A percentile compares a stretch with the other conserved stretches of the same genome.
These are phyloP conservation scores for Falco novaeseelandiae DNA, from an alignment of 2,797 vertebrate species.

Conservation along the genomic window DNA sequence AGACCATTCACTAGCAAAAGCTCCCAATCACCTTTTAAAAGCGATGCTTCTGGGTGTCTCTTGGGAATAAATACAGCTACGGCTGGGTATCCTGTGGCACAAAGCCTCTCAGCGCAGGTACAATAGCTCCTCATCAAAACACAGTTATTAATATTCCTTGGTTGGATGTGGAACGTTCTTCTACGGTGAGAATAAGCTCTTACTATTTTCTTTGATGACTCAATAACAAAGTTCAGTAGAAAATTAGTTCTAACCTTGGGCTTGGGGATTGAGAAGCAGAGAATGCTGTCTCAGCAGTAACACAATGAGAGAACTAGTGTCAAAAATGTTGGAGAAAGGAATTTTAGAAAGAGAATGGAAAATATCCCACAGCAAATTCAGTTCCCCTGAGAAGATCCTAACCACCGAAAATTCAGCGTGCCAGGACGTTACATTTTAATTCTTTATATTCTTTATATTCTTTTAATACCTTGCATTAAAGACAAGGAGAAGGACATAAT, in stretches of 20 bases:
- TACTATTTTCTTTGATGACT: neutral
- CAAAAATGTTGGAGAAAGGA: neutral
- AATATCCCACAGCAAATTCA: neutral
- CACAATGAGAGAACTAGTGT: neutral
- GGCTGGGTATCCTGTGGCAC: too few species aligned
- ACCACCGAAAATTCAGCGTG: neutral
- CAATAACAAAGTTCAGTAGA: neutral
- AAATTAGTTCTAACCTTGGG: neutral
- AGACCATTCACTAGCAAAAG: too few species aligned
- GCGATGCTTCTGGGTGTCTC: neutral
- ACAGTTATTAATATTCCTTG: neutral
- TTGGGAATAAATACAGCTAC: rapidly evolving
- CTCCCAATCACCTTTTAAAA: neutral
- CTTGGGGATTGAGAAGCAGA: neutral
- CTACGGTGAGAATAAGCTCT: neutral
- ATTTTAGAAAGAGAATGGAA: neutral
- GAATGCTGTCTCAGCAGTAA: neutral
- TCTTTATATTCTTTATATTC: neutral
- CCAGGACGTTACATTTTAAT: neutral
- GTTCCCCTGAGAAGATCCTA: neutral
- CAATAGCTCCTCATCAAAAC: neutral
- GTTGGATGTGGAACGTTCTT: neutral
- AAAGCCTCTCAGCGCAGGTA: neutral
- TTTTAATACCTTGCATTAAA: neutral
- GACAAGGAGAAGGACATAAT: neutral